These are phyloP conservation scores for Myioborus miniatus DNA, from an alignment of 2,797 vertebrate species.

Conservation along the genomic window DNA sequence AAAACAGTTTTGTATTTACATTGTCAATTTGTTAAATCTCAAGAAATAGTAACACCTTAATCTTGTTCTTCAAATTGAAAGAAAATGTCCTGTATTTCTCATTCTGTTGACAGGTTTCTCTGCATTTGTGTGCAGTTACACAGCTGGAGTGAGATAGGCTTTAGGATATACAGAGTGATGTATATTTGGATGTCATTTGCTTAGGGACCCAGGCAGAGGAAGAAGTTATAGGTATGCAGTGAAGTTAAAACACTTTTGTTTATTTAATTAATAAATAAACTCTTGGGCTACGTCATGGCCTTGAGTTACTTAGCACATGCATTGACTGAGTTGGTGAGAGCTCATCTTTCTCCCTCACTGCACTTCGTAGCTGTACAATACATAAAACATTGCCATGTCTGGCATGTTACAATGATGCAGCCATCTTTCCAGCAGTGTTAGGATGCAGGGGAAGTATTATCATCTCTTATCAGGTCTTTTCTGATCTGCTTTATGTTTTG, in stretches of 20 bases:
- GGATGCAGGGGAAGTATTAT: neutral
- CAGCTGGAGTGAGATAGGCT: neutral
- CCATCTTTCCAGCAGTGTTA: neutral
- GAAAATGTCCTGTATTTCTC: neutral
- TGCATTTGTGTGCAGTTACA: neutral
- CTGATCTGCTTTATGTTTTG: neutral
- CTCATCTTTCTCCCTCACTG: neutral
- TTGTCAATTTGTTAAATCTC: neutral
- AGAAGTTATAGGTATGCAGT: neutral
- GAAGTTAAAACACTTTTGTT: neutral
- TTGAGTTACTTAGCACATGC: neutral
- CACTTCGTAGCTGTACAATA: neutral
- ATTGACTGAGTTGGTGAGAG: neutral
- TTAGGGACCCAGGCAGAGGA: neutral
- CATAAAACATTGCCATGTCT: neutral
- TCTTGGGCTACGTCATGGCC: fast-evolving
- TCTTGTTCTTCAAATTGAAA: neutral
- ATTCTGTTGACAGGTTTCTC: neutral
- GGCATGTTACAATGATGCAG: neutral
- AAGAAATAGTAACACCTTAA: neutral
- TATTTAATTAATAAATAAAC: neutral
- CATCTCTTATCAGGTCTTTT: neutral
- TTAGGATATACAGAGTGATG: neutral
- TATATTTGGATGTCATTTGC: neutral
- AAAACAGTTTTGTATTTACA: neutral